Percentiles rank a stretch among this genome's conserved stretches.
phyloP scores from a whole-genome alignment of 2,113 vertebrate species.

The Myrmecophaga tridactyla region DNA sequence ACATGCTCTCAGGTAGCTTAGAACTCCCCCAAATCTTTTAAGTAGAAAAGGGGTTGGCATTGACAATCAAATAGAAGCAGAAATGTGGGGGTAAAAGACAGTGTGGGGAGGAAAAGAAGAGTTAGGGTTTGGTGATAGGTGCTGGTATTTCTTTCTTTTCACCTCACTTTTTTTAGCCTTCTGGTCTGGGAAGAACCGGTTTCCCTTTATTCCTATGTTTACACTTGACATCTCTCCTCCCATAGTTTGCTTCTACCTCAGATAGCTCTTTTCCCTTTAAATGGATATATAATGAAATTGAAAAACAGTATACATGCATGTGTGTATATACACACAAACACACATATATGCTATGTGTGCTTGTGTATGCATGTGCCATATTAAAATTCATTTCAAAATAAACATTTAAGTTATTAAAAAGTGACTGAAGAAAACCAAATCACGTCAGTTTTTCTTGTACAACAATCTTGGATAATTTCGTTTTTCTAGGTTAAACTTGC shows the following conservation, averaged over 20 bases:
- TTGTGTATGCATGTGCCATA: background rate
- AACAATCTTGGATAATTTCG: background rate
- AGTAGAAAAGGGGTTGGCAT: background rate
- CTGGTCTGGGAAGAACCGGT: background rate
- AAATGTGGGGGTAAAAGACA: background rate
- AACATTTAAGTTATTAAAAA: constrained; percentile 7
- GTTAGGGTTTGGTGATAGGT: background rate
- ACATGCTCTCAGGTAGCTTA: background rate
- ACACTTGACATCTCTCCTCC: background rate
- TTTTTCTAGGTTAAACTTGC: background rate
- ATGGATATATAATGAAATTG: background rate
- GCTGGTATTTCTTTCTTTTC: background rate
- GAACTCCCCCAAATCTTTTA: background rate
- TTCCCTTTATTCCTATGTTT: background rate
- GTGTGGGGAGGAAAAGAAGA: background rate
- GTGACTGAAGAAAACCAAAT: background rate
- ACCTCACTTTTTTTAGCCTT: background rate
- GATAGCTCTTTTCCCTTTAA: background rate
- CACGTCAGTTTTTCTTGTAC: background rate
- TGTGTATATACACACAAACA: background rate
- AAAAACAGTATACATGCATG: background rate
- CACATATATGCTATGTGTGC: background rate
- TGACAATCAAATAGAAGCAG: background rate
- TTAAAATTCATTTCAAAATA: constrained; percentile 3
- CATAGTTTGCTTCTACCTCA: background rate